Evolutionary conservation across 2,888 invertebrate species (phyloP), one percentile per base, ranked within the genome.

Genomic region (Boloria selene): DNA sequence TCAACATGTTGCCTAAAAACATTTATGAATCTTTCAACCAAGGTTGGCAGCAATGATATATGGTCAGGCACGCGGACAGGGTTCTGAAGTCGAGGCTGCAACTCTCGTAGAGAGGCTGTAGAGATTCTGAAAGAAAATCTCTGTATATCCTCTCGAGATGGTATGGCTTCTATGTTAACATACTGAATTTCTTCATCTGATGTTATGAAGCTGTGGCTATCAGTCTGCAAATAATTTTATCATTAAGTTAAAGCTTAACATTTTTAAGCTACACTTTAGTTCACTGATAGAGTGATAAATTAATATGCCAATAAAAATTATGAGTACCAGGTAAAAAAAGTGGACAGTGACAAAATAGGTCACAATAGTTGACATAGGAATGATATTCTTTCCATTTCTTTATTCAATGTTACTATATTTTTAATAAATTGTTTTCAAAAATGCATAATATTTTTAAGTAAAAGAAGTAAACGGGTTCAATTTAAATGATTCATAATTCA

Each of bases 11-110:
- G 94, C 75, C 94, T 95, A 82, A 98, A 98, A 0, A 96, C 96
- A 61, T 95, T 95, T 26, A 98, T 93, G 84, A 98, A 98, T 79
- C 96, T 93, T 78, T 98, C 98, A 61, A 96, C 93, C 3, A 97
- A 89, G 0, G 96, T 95, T 73, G 96, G 96, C 79, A 96, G 94
- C 42, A 91, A 70, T 0, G 84, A 82, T 50, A 91, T 77, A 45
- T 89, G 86, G 0, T 86, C 85, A 0, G 91, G 90, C 4, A 91
- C 85, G 6, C 85, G 65, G 44, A 90, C 83, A 0, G 86, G 83
- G 6, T 75, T 73, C 13, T 73, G 64, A 44, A 92, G 73, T 3
- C 87, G 70, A 0, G 86, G 85, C 73, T 92, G 92, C 38, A 98
- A 85, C 75, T 97, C 96, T 72, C 95, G 94, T 75, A 97, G 95